These are phyloP conservation scores for Zeugodacus cucurbitae DNA, from an alignment of 1,140 invertebrate genomes.

Conservation along the genomic window DNA sequence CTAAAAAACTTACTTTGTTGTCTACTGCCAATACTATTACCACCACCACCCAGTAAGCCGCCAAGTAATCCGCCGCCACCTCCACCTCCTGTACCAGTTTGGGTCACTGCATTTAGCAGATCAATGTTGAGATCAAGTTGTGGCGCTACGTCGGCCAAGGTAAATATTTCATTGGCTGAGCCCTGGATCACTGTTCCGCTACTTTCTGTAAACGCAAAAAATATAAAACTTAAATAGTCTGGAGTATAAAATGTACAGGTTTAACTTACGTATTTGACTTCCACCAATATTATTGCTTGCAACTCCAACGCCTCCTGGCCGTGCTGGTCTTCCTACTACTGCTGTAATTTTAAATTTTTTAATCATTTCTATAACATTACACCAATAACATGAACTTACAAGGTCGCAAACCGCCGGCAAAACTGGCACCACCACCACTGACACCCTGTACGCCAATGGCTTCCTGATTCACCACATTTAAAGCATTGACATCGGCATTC, in stretches of 20 bases:
- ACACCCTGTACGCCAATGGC: not conserved
- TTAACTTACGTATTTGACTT: conserved; percentile 9
- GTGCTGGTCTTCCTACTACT: not conserved
- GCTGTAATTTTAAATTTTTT: not conserved
- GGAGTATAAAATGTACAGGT: not conserved
- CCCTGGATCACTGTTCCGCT: not conserved
- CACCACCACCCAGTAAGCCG: not conserved
- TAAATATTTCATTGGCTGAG: not conserved
- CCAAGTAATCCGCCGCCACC: not conserved
- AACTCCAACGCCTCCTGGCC: not conserved
- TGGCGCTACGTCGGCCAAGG: not conserved
- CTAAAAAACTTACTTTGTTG: not conserved
- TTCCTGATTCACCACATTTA: not conserved
- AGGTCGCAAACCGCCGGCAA: not conserved
- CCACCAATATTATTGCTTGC: not conserved
- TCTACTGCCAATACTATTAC: not conserved
- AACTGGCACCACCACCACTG: not conserved
- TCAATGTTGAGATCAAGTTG: not conserved
- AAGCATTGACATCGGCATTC: not conserved
- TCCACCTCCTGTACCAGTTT: not conserved
- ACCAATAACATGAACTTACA: not conserved
- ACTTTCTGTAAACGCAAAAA: not conserved
- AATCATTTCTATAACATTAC: not conserved
- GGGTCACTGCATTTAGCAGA: not conserved
- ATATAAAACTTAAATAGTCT: not conserved